These are phyloP conservation scores for Amphimedon queenslandica DNA, from an alignment of 37 sponge, comb jelly and placozoan genomes.

Conservation along the genomic window DNA sequence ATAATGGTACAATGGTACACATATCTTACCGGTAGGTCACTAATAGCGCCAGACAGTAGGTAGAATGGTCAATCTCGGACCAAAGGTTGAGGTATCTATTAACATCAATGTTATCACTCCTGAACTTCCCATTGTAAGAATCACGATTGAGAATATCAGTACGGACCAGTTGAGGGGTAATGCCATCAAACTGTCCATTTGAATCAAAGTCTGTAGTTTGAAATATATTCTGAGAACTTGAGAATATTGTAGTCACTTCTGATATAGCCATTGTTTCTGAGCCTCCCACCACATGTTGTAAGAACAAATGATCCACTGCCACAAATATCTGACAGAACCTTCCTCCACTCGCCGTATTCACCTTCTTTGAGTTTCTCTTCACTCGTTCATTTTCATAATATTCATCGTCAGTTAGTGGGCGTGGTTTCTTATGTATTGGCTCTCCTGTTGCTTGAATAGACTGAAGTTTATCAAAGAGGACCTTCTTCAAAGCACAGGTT, in stretches of 20 bases:
- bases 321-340: slow-evolving; percentile 58
- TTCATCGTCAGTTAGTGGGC: background rate
- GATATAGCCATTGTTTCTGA: slow-evolving; percentile 22
- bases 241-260: slow-evolving; percentile 41
- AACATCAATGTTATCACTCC: slow-evolving; percentile 4
- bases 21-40: slow-evolving; percentile 24
- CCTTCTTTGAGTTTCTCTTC: background rate
- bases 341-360: background rate
- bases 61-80: slow-evolving; percentile 40
- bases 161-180: background rate
- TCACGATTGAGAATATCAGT: background rate
- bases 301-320: slow-evolving; percentile 70
- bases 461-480: slow-evolving; percentile 8
- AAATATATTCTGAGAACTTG: slow-evolving; percentile 27
- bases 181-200: slow-evolving; percentile 16
- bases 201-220: slow-evolving; percentile 34
- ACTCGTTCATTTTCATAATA: background rate
- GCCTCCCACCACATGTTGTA: slow-evolving; percentile 25
- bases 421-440: slow-evolving; percentile 1
- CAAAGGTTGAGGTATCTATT: slow-evolving; percentile 20
- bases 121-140: background rate
- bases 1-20: background rate
- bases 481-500: background rate
- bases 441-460: slow-evolving; percentile 17
- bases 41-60: slow-evolving; percentile 59